These are phyloP conservation scores for Gymnopithys bicolor DNA, from an alignment of 2,797 vertebrate genomes.

Conservation along the genomic window DNA sequence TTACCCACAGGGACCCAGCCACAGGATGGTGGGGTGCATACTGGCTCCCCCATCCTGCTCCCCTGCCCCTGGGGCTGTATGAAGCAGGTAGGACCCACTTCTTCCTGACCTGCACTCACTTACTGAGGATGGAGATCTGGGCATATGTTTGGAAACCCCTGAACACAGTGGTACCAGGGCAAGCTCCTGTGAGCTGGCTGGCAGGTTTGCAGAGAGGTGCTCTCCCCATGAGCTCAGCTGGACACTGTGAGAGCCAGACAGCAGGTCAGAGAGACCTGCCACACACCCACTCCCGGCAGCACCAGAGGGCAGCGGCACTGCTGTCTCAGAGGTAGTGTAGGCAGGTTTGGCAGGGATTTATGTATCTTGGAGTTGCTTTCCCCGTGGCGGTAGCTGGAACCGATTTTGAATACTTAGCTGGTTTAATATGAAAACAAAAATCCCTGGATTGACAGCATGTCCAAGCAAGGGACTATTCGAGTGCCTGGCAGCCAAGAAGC, in stretches of 20 bases:
- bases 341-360: constrained; percentile 22
- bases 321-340: not conserved
- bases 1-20: not conserved
- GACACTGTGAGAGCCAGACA: accelerated
- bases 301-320: not conserved
- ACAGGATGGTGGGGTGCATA: not conserved
- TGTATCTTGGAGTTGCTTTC: constrained; percentile 30
- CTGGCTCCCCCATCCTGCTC: not conserved
- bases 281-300: not conserved
- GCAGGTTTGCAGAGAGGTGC: not conserved
- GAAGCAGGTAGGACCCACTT: not conserved
- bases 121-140: not conserved
- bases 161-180: accelerated
- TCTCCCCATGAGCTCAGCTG: accelerated
- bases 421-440: constrained; percentile 54
- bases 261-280: not conserved
- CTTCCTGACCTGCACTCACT: accelerated
- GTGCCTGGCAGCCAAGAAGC: not conserved
- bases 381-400: not conserved
- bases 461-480: not conserved
- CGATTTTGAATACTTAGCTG: constrained; percentile 31
- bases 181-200: accelerated
- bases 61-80: not conserved
- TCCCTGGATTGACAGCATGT: not conserved
- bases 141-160: accelerated